phyloP scores from a whole-genome alignment of 2,888 invertebrate species.

The Xanthia icteritia region DNA sequence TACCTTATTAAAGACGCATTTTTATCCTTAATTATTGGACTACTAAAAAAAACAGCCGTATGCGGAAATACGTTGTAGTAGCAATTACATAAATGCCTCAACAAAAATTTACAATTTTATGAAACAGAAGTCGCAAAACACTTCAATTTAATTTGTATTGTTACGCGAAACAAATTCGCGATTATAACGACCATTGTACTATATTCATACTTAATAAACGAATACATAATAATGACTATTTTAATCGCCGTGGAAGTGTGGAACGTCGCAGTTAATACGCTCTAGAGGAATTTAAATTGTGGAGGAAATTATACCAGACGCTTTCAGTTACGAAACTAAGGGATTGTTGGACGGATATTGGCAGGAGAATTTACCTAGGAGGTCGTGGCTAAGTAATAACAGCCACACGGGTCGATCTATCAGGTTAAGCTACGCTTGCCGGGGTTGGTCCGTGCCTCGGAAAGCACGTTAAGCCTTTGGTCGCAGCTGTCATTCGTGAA shows the following conservation, averaged over 20 bases:
- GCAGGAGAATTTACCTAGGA: not conserved
- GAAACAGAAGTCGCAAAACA: not conserved
- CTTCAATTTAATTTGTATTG: not conserved
- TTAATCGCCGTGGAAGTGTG: slow-evolving; percentile 22
- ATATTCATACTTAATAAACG: slow-evolving; percentile 21
- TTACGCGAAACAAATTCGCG: slow-evolving; percentile 33
- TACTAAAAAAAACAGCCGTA: not conserved
- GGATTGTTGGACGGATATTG: slow-evolving; percentile 37
- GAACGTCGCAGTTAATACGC: slow-evolving; percentile 35
- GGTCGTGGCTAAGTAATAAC: no score
- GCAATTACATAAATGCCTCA: not conserved
- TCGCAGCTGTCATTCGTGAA: no score
- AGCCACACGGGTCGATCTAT: no score
- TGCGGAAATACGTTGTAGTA: not conserved
- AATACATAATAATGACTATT: slow-evolving; percentile 17
- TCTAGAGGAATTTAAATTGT: slow-evolving; percentile 32
- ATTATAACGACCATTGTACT: slow-evolving; percentile 25
- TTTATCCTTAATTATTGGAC: no score
- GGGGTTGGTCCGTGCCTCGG: no score
- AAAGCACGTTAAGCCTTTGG: no score
- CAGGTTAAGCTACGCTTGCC: no score
- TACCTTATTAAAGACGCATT: not conserved
- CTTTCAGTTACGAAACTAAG: not conserved
- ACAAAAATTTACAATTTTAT: not conserved
- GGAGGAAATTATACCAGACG: slow-evolving; percentile 16